Conservation (phyloP, 2,888 invertebrate genomes). For the Ophion costatus region DNA sequence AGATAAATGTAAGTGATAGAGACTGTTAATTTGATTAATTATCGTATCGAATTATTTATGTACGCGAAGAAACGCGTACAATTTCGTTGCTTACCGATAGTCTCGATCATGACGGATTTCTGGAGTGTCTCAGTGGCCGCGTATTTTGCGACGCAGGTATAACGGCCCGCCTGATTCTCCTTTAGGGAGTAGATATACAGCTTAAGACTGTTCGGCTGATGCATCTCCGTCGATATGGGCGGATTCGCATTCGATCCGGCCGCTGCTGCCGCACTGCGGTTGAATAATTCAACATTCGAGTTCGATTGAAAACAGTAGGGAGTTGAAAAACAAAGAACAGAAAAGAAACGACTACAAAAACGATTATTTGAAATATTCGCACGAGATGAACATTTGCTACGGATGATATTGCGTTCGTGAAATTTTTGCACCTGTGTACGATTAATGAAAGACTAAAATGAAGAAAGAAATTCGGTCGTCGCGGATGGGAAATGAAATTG, state of each 20-base stretch:
- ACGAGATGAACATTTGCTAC: not conserved
- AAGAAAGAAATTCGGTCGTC: too few relatives aligned
- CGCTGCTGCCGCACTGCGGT: not conserved
- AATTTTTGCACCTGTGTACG: too few relatives aligned
- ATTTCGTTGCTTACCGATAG: conserved; percentile 86
- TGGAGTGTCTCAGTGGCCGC: conserved; percentile 88
- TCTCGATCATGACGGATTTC: conserved; percentile 89
- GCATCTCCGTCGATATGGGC: conserved; percentile 88
- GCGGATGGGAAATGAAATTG: too few relatives aligned
- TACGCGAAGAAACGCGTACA: not conserved
- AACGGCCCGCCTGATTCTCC: conserved; percentile 91
- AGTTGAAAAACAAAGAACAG: not conserved
- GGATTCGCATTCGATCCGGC: conserved; percentile 80
- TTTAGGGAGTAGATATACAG: conserved; percentile 91
- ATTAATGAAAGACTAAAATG: too few relatives aligned
- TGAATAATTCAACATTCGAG: not conserved
- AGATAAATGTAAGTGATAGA: too few relatives aligned
- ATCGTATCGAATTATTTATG: not conserved
- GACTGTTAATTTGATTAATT: too few relatives aligned
- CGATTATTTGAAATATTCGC: not conserved
- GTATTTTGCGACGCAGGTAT: conserved; percentile 93
- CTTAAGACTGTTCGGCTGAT: conserved; percentile 88
- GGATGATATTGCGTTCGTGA: too few relatives aligned
- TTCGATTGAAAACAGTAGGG: not conserved
- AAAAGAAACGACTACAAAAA: not conserved